phyloP scores from a whole-genome alignment of 2,888 invertebrate genomes.

The Leistus spinibarbis region DNA sequence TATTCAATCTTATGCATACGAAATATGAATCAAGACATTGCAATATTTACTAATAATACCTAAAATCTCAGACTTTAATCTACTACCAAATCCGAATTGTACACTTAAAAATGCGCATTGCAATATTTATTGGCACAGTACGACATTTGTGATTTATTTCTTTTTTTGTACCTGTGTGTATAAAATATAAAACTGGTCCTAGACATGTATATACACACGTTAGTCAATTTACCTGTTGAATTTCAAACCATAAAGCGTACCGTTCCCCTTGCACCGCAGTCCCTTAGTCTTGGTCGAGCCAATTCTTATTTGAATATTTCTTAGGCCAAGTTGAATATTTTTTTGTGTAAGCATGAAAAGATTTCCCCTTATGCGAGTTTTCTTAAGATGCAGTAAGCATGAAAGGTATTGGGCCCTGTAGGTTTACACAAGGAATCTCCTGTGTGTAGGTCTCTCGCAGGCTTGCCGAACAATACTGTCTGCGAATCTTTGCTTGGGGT shows the following conservation, averaged over 20 bases:
- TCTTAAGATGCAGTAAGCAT: constrained; percentile 50
- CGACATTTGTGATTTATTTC: too few species aligned
- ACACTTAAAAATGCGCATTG: too few species aligned
- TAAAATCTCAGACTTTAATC: too few species aligned
- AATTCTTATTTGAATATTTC: constrained; percentile 42
- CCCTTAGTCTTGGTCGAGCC: constrained; percentile 33
- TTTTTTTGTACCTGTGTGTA: neutral
- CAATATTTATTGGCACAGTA: too few species aligned
- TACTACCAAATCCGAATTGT: too few species aligned
- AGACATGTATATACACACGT: constrained; percentile 3
- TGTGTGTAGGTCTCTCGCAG: constrained; percentile 15
- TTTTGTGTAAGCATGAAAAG: constrained; percentile 46
- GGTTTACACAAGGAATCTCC: constrained; percentile 43
- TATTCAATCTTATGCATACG: too few species aligned
- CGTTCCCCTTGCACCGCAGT: constrained; percentile 39
- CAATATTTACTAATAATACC: too few species aligned
- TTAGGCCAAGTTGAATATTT: constrained; percentile 46
- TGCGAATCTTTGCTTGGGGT: constrained; percentile 46
- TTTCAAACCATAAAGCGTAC: constrained; percentile 44
- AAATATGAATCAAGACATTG: too few species aligned
- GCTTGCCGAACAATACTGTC: constrained; percentile 50
- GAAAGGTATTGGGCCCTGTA: constrained; percentile 46
- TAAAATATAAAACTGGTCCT: neutral
- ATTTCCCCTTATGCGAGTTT: constrained; percentile 48
- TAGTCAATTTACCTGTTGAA: constrained; percentile 46